phyloP scores from a whole-genome alignment of 2,888 invertebrate species.

The Luperina testacea region DNA sequence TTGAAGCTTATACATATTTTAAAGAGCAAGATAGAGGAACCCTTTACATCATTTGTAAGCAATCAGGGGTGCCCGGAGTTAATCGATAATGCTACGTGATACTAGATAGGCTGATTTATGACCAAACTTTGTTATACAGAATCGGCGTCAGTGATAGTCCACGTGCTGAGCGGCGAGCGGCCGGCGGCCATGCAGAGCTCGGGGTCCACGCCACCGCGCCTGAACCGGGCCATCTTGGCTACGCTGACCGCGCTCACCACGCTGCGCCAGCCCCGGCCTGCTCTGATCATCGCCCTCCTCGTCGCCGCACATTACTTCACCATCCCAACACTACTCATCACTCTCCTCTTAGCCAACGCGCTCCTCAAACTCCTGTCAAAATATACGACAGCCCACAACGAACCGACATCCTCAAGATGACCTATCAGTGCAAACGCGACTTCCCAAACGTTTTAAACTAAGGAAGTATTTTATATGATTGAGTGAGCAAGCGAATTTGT shows the following conservation, averaged over 20 bases:
- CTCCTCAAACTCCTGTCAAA: constrained; percentile 58
- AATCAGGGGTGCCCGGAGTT: constrained; percentile 29
- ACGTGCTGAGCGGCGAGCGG: constrained; percentile 94
- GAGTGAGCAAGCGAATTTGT: constrained; percentile 62
- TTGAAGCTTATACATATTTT: constrained; percentile 41
- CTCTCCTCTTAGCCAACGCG: constrained; percentile 62
- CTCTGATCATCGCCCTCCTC: constrained; percentile 69
- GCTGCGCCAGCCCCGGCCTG: constrained; percentile 71
- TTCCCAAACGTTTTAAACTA: constrained; percentile 63
- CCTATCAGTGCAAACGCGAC: constrained; percentile 73
- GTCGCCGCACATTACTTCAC: constrained; percentile 71
- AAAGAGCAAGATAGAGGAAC: constrained; percentile 32
- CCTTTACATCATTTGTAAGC: constrained; percentile 48
- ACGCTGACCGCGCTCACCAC: constrained; percentile 78
- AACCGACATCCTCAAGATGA: constrained; percentile 78
- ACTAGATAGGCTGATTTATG: constrained; percentile 52
- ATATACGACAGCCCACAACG: constrained; percentile 47
- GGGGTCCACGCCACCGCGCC: constrained; percentile 80
- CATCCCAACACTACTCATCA: constrained; percentile 66
- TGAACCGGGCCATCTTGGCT: constrained; percentile 79
- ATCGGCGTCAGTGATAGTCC: constrained; percentile 95
- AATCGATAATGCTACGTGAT: constrained; percentile 48
- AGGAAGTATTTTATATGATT: constrained; percentile 64
- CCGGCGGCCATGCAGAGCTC: constrained; percentile 92
- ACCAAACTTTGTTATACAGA: constrained; percentile 83